phyloP scores from a whole-genome alignment of 2,113 vertebrate species.

The Gorsachius goisagi region DNA sequence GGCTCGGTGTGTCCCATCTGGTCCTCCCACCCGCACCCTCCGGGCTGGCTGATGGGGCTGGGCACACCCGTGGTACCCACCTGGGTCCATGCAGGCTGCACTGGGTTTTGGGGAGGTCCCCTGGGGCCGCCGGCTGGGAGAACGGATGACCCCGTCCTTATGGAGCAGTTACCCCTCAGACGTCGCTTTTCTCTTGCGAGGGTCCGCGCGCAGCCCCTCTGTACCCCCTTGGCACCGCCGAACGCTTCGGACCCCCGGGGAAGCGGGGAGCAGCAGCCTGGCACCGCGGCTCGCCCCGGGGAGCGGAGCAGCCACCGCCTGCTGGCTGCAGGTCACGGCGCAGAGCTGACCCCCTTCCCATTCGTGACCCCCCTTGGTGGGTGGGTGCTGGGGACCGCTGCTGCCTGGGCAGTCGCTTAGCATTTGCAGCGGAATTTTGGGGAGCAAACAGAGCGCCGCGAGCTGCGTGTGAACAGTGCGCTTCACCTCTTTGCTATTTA shows the following conservation, averaged over 20 bases:
- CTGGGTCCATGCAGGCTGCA: neutral
- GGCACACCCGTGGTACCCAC: neutral
- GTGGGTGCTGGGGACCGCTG: neutral
- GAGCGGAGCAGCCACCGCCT: neutral
- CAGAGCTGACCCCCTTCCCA: neutral
- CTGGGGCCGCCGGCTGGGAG: neutral
- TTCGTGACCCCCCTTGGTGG: neutral
- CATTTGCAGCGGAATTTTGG: neutral
- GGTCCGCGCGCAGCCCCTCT: neutral
- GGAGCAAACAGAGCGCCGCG: fast-evolving
- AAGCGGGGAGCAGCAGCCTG: neutral
- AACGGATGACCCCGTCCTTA: no score
- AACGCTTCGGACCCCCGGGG: no score
- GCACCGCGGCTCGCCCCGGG: neutral
- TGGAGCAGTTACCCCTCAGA: neutral
- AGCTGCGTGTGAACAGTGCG: fast-evolving
- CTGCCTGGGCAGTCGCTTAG: no score
- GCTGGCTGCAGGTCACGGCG: neutral
- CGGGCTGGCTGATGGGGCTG: neutral
- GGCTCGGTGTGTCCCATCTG: neutral
- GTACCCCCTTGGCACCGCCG: neutral
- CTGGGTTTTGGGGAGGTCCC: neutral
- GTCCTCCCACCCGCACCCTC: neutral
- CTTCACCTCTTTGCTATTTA: neutral
- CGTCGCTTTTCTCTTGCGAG: neutral